phyloP scores from a whole-genome alignment of 2,888 invertebrate genomes.

The Anagyrus pseudococci region DNA sequence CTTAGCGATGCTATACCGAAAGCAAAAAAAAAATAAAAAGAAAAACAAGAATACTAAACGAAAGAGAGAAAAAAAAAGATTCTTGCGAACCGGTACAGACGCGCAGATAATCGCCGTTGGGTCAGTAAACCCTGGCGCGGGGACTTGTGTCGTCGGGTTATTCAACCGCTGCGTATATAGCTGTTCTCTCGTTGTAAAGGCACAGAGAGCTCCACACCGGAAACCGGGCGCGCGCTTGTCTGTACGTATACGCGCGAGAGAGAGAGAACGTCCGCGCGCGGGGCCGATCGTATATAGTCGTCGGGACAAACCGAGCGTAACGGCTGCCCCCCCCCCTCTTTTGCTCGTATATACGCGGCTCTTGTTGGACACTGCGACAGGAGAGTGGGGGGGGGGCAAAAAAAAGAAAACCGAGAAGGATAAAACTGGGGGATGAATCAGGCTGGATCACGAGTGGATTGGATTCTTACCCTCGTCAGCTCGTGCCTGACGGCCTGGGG shows the following conservation, averaged over 20 bases:
- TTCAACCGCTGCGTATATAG: constrained; percentile 25
- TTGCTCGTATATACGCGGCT: background rate
- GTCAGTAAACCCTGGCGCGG: constrained; percentile 22
- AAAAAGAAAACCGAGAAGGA: background rate
- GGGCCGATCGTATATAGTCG: constrained; percentile 4
- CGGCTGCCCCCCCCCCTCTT: background rate
- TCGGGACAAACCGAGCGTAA: constrained; percentile 21
- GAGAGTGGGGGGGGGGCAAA: background rate
- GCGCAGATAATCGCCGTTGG: too few species aligned
- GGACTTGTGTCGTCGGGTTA: constrained; percentile 30
- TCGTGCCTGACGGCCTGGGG: constrained; percentile 64
- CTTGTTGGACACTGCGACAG: constrained; percentile 3
- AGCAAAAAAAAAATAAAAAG: background rate
- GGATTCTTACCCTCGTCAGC: constrained; percentile 62
- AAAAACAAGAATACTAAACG: background rate
- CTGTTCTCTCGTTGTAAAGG: too few species aligned
- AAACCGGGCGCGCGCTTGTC: constrained; percentile 6
- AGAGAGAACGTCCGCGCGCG: background rate
- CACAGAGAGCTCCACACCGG: constrained; percentile 14
- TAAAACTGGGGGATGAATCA: background rate
- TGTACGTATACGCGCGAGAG: background rate
- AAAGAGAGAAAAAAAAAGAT: background rate
- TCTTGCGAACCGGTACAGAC: too few species aligned
- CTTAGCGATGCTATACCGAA: too few species aligned
- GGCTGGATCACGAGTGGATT: background rate